These are phyloP conservation scores for Penaeus vannamei DNA, from an alignment of 1,140 invertebrate genomes.

Conservation along the genomic window DNA sequence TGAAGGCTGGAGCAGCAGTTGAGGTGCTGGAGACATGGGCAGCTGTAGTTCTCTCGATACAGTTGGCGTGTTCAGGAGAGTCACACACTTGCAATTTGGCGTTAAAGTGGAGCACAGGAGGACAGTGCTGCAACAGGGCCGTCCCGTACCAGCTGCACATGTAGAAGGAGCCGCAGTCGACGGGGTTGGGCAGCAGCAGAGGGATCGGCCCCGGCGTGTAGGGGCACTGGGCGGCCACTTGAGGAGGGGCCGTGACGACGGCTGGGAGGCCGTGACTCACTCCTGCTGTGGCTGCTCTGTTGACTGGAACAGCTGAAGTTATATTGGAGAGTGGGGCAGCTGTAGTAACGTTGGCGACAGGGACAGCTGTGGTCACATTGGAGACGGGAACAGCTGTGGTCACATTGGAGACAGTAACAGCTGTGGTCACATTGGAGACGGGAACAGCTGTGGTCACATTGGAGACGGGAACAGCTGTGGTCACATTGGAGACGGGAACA, in stretches of 20 bases:
- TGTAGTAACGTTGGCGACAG: not conserved
- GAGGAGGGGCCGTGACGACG: not conserved
- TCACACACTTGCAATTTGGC: not conserved
- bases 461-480: too few species aligned
- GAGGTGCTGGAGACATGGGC: too few species aligned
- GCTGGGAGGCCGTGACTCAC: not conserved
- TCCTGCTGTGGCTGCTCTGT: too few species aligned
- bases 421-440: too few species aligned
- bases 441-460: too few species aligned
- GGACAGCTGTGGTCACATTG: too few species aligned
- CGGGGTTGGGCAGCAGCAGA: slow-evolving; percentile 30
- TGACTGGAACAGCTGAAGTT: too few species aligned
- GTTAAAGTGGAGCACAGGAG: not conserved
- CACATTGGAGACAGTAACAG: too few species aligned
- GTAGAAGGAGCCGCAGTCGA: slow-evolving; percentile 34
- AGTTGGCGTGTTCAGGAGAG: not conserved
- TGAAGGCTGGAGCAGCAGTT: too few species aligned
- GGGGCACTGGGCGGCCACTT: not conserved
- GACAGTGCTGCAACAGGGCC: not conserved
- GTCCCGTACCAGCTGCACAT: slow-evolving; percentile 22
- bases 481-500: too few species aligned
- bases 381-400: too few species aligned
- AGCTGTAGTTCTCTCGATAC: not conserved
- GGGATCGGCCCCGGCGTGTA: not conserved
- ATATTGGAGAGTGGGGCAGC: too few species aligned